Evolutionary conservation across 1,140 invertebrate genomes (phyloP), one percentile per base, ranked within the genome.

Genomic region (Samia ricini): DNA sequence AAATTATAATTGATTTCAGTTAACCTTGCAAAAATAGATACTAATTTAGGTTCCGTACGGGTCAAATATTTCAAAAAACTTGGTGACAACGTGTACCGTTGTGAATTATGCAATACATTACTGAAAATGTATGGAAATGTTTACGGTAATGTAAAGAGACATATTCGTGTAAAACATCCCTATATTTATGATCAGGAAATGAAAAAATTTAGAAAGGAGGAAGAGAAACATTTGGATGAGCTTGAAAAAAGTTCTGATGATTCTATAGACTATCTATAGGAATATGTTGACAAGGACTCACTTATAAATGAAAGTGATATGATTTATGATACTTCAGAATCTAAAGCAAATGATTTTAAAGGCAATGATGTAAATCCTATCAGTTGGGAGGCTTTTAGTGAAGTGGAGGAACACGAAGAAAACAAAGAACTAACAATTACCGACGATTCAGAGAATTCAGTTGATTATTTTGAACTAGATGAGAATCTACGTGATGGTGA

Each of bases 131-230:
- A 4, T 19, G 20, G 15, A 2, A 23, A 22, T 24, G 22, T 19
- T 12, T 50, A 59, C 23, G 36, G 10, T 59, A 59, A 50, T 42
- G 50, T 59, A 23, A 59, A 59, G 36, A 12, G 57, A 23, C 57
- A 59, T 23, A 22, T 59, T 15, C 20, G 22, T 18, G n/a, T 20
- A 15, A 49, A 18, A 59, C 57, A 59, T 59, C 57, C 57, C 1
- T 49, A 18, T 22, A n/a, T 23, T 18, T 59, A 59, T 33, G 20
- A 59, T 23, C 12, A 50, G 12, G 57, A 59, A 50, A 23, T 50
- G 21, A 49, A 20, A 49, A 42, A 15, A 10, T n/a, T 4, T 24
- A 10, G 12, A 24, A 22, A 59, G n/a, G 4, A 3, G 4, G 3
- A 42, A 42, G 8, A 19, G 3, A 42, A 42, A 12, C 12, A 42